Base-by-base conservation (phyloP, 2,888 invertebrate genomes). In the Rhamphomyia laevipes region DNA sequence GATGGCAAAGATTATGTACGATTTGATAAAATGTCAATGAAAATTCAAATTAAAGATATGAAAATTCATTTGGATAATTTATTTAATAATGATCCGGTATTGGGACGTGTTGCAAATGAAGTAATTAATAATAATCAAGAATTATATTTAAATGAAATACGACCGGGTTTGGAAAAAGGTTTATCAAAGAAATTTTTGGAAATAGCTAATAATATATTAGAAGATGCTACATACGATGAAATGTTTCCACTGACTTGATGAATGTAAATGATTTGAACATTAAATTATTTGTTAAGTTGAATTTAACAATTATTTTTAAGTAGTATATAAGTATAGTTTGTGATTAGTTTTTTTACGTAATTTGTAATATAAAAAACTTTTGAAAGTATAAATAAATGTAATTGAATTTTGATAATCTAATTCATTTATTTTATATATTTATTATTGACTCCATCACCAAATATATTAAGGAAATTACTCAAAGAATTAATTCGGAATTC, bases 111-210 rank as follows among this genome's bases (percentile, higher is more conserved):
- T 41, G 70, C 70, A 45, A 70, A 70, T 51, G 54, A 55, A 1
- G 58, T 70, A 21, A 68, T 70, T 48, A 71, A 70, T 51, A 63
- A 69, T 30, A 68, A 70, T 54, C 63, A 65, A 43, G 64, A 69
- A 10, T 52, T 70, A 13, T 70, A 69, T 51, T 55, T 70, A 30
- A 63, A 57, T 47, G 70, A 70, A 54, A 65, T 70, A 43, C 61
- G 65, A 46, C 70, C 70, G 0, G 70, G 71, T 4, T 55, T 70
- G 44, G 70, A 70, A 53, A 64, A 62, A 27, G 65, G 65, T 5
- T 52, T 70, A 17, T 66, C 70, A 5, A 60, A 65, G 46, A 67
- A 67, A 51, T 71, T 70, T 48, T 49, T 68, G 3, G 64, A 63
- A 50, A 67, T 70, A 31, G 67, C 69, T 6, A 69, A 70, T 57